Evolutionary conservation across 35 echinoderm and acorn worm genomes (phyloP).

Genomic region (Diadema setosum): DNA sequence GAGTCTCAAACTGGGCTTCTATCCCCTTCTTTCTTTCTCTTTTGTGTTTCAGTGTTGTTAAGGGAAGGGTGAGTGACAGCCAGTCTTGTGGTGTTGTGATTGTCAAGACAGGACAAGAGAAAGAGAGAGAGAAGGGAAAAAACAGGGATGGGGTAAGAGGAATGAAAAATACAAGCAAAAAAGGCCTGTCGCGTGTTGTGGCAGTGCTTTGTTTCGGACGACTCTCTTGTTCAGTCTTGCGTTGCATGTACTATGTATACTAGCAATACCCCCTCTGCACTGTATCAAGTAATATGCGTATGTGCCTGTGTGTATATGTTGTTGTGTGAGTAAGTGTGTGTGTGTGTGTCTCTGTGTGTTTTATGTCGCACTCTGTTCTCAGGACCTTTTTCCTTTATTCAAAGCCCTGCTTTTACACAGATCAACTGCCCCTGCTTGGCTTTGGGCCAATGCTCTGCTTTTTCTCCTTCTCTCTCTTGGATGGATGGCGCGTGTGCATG

Average conservation of each 20-base stretch:
- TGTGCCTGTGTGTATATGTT: neutral
- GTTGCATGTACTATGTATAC: neutral
- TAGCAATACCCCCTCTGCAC: neutral
- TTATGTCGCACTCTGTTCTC: neutral
- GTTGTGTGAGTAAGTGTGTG: neutral
- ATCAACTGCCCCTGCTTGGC: neutral
- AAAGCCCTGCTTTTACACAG: conserved; percentile 28
- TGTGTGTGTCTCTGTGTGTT: neutral
- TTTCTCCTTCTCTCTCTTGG: neutral
- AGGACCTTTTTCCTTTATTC: neutral
- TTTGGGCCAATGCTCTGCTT: neutral
- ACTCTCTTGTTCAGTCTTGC: conserved; percentile 16
- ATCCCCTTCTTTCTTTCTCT: too few species aligned
- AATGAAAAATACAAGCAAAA: too few species aligned
- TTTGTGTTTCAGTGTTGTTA: too few species aligned
- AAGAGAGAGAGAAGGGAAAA: neutral
- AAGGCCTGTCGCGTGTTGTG: neutral
- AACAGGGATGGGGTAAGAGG: neutral
- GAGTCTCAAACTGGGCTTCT: neutral
- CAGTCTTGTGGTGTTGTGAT: conserved; percentile 18
- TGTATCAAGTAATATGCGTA: conserved; percentile 6
- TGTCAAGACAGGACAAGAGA: neutral
- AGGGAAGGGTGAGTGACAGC: conserved; percentile 20
- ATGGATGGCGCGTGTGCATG: neutral
- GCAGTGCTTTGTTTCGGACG: neutral